Percentiles rank a stretch among this genome's conserved stretches.
Evolutionary conservation across 2,113 vertebrate genomes (phyloP).

Genomic region (Ciconia boyciana): DNA sequence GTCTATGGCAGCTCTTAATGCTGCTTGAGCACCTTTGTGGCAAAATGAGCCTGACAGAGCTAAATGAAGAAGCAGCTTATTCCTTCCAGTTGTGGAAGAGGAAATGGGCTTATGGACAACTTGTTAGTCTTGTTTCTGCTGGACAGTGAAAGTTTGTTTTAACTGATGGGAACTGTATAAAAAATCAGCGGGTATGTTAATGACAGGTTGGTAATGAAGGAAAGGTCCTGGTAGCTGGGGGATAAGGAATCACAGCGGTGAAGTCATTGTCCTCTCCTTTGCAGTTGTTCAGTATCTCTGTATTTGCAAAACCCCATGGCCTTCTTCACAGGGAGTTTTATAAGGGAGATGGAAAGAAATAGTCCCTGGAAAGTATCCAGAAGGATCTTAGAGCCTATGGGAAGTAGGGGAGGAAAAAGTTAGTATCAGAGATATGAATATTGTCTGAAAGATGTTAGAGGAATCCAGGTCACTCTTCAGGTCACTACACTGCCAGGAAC

Average conservation of each 20-base stretch:
- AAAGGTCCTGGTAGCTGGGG: neutral
- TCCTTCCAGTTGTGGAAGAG: neutral
- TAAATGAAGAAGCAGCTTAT: neutral
- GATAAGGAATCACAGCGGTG: neutral
- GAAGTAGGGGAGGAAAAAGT: accelerated
- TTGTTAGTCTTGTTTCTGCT: neutral
- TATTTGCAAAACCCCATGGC: neutral
- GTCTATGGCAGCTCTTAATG: neutral
- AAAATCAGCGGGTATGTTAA: neutral
- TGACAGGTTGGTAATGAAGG: neutral
- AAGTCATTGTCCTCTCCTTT: neutral
- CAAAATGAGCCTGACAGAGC: neutral
- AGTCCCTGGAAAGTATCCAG: neutral
- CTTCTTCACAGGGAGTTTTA: neutral
- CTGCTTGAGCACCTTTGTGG: neutral
- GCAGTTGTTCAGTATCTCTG: neutral
- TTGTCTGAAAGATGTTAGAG: neutral
- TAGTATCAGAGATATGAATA: neutral
- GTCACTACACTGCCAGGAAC: neutral
- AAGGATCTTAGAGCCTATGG: neutral
- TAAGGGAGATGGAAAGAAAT: neutral
- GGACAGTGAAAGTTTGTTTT: neutral
- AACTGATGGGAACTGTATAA: neutral
- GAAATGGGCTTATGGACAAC: neutral
- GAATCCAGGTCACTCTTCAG: neutral